Conservation (phyloP, 2,797 vertebrate genomes). For the Hippopotamyrus pictus region DNA sequence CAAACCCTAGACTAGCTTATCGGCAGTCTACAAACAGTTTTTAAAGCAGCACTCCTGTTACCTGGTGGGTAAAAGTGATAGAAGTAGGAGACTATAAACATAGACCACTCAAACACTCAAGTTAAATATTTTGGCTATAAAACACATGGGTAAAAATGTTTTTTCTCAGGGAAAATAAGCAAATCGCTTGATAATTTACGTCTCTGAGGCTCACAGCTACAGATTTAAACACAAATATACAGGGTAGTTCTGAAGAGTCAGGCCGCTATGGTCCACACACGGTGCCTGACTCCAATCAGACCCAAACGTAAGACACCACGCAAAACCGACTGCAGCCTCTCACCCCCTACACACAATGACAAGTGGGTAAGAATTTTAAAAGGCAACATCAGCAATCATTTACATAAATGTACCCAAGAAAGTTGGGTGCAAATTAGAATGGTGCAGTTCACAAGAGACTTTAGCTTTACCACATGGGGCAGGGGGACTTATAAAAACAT, state of each 20-base stretch:
- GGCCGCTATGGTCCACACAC: neutral
- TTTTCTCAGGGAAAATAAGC: neutral
- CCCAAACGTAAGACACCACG: neutral
- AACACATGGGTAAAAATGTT: neutral
- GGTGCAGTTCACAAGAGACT: neutral
- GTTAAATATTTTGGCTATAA: neutral
- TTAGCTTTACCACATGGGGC: neutral
- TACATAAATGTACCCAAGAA: neutral
- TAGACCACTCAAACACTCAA: slow-evolving; percentile 39
- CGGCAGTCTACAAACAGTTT: slow-evolving; percentile 19
- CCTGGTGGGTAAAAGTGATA: neutral
- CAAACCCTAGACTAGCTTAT: slow-evolving; percentile 6
- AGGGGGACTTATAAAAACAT: neutral
- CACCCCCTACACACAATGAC: neutral
- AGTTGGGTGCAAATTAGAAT: neutral
- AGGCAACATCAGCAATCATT: neutral
- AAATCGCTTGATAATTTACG: neutral
- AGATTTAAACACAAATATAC: neutral
- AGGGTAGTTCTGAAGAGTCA: neutral
- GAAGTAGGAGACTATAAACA: slow-evolving; percentile 32
- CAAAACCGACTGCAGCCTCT: neutral
- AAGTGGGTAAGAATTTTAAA: neutral
- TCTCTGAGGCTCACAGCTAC: neutral
- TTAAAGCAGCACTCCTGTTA: neutral
- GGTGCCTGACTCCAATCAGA: neutral